phyloP scores from a whole-genome alignment of 2,888 invertebrate species.

The Ceriagrion tenellum region DNA sequence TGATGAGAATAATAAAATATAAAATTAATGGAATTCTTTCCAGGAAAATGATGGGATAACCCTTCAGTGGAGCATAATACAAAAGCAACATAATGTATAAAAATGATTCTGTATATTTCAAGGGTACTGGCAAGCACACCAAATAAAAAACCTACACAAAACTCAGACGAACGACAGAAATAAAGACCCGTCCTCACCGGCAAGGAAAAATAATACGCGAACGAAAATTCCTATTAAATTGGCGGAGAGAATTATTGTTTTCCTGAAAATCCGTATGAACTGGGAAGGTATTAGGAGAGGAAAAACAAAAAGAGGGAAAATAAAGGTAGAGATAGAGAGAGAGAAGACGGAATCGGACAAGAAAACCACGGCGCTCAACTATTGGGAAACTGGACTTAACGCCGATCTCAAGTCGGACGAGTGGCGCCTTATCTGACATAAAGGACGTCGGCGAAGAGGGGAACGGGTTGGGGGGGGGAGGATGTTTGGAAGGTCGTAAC shows the following conservation, averaged over 20 bases:
- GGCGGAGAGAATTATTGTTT: neutral
- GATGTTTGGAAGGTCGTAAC: neutral
- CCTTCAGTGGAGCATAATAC: too few relatives aligned
- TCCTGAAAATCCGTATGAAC: neutral
- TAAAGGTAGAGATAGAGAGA: neutral
- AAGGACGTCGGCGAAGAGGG: neutral
- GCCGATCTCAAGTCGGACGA: neutral
- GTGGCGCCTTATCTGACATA: conserved; percentile 20
- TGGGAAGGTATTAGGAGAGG: neutral
- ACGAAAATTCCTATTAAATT: neutral
- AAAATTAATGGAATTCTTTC: too few relatives aligned
- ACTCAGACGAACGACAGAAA: too few relatives aligned
- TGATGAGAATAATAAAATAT: too few relatives aligned
- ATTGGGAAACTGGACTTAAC: neutral
- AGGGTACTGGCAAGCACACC: too few relatives aligned
- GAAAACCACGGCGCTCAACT: neutral
- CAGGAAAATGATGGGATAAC: too few relatives aligned
- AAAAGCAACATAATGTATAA: too few relatives aligned
- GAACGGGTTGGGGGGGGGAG: neutral
- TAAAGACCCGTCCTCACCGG: too few relatives aligned
- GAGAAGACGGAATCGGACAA: neutral
- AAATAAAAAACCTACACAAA: too few relatives aligned
- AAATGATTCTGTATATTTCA: too few relatives aligned
- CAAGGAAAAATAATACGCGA: too few relatives aligned
- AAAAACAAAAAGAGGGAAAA: neutral